Evolutionary conservation across 2,113 vertebrate species (phyloP), one percentile per base, ranked within the genome.

Genomic region (Eudyptes chrysolophus): DNA sequence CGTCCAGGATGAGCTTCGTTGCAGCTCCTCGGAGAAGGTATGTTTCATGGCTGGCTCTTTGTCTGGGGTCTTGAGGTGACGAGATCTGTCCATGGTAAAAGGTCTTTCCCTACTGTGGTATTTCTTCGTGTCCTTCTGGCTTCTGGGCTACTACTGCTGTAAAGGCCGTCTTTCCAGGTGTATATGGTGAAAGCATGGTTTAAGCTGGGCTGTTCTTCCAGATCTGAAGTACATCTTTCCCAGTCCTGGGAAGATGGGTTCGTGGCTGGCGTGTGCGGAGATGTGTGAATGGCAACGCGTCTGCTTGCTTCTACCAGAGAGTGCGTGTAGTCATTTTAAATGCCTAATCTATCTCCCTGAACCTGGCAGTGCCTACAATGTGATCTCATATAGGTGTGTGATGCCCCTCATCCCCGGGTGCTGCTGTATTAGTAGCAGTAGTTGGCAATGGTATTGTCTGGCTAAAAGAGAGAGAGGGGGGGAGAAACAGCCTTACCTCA

Each of bases 51-150:
- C 30, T 76, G 36, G 48, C 10, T 15, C 29, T 72, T 75, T 48
- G 38, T 78, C 48, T 81, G 46, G 82, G 97, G 97, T 97, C 97
- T 97, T 97, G 94, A 90, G 51, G 96, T 75, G 97, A 94, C 83
- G 82, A 27, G 60, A 89, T 70, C 54, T 80, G n/a, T 68, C 48
- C 42, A 87, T 74, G 89, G 75, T 69, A 18, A 72, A 42, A 95
- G 62, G 40, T 74, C 48, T 77, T 94, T 80, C 74, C 83, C 74
- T 64, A 54, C 85, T 83, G 77, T 97, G 97, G 88, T 95, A 44
- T 91, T 97, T 95, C 91, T 87, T 66, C 4, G 2, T 6, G 30
- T 60, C 66, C 55, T 64, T 80, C 94, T 95, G 87, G 93, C 58
- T 96, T 93, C 92, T 90, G 51, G 40, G 71, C 83, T 96, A 34